Evolutionary conservation across 2,113 vertebrate genomes (phyloP), one percentile per base, ranked within the genome.

Genomic region (Rhizomys pruinosus): DNA sequence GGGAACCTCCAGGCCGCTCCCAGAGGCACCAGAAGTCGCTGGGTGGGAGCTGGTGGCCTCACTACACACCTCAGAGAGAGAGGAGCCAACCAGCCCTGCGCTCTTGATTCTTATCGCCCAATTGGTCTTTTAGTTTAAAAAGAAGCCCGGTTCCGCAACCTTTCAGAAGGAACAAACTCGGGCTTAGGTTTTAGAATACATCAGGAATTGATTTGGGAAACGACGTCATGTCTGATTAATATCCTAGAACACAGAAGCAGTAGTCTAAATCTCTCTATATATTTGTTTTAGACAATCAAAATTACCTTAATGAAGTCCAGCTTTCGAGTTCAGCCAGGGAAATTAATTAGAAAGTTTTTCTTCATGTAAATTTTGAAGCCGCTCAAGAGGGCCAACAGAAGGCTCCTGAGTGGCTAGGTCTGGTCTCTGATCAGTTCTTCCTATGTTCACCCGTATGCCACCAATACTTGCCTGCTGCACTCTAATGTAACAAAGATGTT

Each of bases 391-490:
- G 68, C 52, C 52, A 42, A 61, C 17, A 27, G 55, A 27, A 10
- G 10, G 55, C 55, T 81, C n/a, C 63, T 32, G 2, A 59, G 16
- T 79, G 71, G 17, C 76, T 59, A 57, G 73, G 71, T 52, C 42
- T 55, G n/a, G n/a, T n/a, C n/a, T n/a, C n/a, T n/a, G n/a, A n/a
- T n/a, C n/a, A n/a, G n/a, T n/a, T n/a, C n/a, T n/a, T n/a, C n/a
- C 98, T 98, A 98, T 98, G 98, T 98, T 98, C 96, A 98, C 98
- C 98, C 98, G 97, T 98, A 97, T 98, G 98, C 98, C 97, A 98
- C 97, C 98, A 98, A 97, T 97, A 34, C 76, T 78, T 78, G 47
- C 16, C 9, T 27, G n/a, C 15, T 42, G 11, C 76, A 93, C 55
- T 78, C 79, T 90, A 64, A 93, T 80, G 66, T 59, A 89, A 63